Evolutionary conservation across 2,888 invertebrate species (phyloP), one percentile per base, ranked within the genome.

Genomic region (Orgyia antiqua): DNA sequence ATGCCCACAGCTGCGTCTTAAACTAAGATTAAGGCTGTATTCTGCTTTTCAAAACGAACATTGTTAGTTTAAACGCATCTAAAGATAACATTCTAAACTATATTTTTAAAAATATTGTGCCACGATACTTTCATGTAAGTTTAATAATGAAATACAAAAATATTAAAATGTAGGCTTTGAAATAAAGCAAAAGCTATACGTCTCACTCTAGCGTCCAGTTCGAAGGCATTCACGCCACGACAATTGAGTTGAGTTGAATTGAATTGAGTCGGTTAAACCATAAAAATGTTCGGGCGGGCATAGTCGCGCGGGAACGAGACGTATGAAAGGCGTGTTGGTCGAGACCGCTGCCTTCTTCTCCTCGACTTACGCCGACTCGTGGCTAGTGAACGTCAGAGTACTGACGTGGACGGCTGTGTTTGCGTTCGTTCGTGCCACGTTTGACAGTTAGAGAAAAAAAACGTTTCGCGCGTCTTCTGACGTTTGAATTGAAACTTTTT

Each of bases 181-280:
- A 65, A 68, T 68, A 56, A 66, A 58, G 58, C 62, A 51, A 72
- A 58, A 62, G 67, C 72, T 74, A 70, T 78, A 70, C 58, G 69
- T 84, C 84, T 77, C 80, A 68, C 83, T 86, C 83, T 83, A 79
- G 73, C 83, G 83, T 79, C 83, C 83, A 73, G 73, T 72, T 57
- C 65, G 67, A 83, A 84, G 84, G 83, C 78, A 75, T 76, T 84
- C 69, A 78, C 75, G 78, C 75, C 66, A 82, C 80, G 84, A 84
- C 82, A 83, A 84, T 84, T 83, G 83, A 84, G 84, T 84, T 84
- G 83, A 83, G 82, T 86, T 84, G 83, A 84, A 84, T 86, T 84
- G 80, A 82, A 83, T 86, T 83, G 84, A 84, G 83, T 83, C 71
- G 83, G 83, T 76, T 76, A 76, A 84, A 82, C 72, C 68, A 83